A percentile compares a stretch with the other conserved stretches of the same genome.
Evolutionary conservation across 30 jellyfish, hydroid and myxozoan genomes (phyloP).

Genomic region (Mastigias papua): DNA sequence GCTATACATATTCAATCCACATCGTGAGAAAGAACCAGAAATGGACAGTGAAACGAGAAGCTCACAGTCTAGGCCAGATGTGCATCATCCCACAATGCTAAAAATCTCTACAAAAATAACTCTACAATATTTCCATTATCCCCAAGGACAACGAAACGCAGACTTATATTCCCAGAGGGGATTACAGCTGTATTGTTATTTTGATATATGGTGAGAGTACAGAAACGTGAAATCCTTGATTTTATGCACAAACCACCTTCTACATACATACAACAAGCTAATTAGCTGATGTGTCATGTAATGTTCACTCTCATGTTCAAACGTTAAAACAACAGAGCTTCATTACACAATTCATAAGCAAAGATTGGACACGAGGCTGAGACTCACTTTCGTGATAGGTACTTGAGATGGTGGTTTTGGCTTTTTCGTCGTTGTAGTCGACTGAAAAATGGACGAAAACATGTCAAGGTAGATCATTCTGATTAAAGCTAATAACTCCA

Average conservation of each 20-base stretch:
- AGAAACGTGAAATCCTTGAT: not conserved
- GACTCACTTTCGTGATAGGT: slow-evolving; percentile 83
- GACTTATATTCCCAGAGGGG: not conserved
- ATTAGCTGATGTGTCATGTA: too few species aligned
- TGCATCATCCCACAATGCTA: not conserved
- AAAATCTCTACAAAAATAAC: not conserved
- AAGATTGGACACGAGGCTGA: not conserved
- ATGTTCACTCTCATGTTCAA: not conserved
- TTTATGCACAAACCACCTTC: not conserved
- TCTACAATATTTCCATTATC: not conserved
- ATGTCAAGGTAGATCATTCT: too few species aligned
- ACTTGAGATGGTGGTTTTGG: slow-evolving; percentile 76
- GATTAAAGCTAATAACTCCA: too few species aligned
- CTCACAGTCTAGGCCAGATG: not conserved
- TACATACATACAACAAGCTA: not conserved
- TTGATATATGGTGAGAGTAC: not conserved
- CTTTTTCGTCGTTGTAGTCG: slow-evolving; percentile 73
- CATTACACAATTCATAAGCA: not conserved
- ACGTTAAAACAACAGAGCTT: not conserved
- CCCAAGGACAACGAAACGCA: not conserved
- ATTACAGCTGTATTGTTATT: not conserved
- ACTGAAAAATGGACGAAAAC: not conserved
- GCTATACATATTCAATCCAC: not conserved
- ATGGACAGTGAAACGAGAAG: not conserved
- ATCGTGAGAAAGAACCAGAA: not conserved